Base-by-base conservation (phyloP, 2,113 vertebrate species). In the Gopherus evgoodei region DNA sequence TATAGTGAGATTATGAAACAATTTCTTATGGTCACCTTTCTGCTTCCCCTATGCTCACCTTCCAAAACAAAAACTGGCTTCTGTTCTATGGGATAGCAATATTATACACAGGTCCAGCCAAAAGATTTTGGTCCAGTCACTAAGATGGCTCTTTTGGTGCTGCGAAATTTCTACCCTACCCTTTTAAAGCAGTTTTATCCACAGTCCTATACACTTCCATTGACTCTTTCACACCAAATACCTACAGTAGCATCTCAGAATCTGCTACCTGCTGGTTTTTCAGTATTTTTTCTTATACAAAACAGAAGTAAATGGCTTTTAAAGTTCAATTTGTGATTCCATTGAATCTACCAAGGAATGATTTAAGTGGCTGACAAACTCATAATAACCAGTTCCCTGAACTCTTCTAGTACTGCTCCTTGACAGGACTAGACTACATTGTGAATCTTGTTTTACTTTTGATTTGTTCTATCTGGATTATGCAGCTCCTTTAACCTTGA, bases 301-400 rank as follows among this genome's bases (percentile, higher is more conserved):
- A 93, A 57, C 13, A 76, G 52, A 94, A 72, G 83, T 22, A 86
- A 96, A 93, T 79, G 24, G 79, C 94, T 56, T 57, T 89, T 81
- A 85, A 50, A 69, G 69, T 69, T 82, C 87, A 31, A 35, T 90
- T 69, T 94, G 52, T 94, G 91, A 94, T 95, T 94, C 69, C 78
- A 79, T 81, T 76, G 84, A 90, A 31, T 65, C 54, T 52, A 6
- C 65, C 57, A 76, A 80, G 84, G 88, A 75, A 35, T 86, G 80
- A 91, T 90, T 95, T 89, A 90, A 42, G 82, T 83, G 82, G 25
- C 90, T 96, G 91, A 85, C 84, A 90, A 92, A 91, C n/a, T 42
- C 76, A 81, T 65, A 84, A 90, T 56, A 90, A 86, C 27, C 69
- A 69, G 49, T 93, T 90, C 72, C 79, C 88, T 78, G 52, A 76